A percentile compares a stretch with the other conserved stretches of the same genome.
Evolutionary conservation across 2,113 vertebrate species (phyloP).

Genomic region (Thunnus thynnus): DNA sequence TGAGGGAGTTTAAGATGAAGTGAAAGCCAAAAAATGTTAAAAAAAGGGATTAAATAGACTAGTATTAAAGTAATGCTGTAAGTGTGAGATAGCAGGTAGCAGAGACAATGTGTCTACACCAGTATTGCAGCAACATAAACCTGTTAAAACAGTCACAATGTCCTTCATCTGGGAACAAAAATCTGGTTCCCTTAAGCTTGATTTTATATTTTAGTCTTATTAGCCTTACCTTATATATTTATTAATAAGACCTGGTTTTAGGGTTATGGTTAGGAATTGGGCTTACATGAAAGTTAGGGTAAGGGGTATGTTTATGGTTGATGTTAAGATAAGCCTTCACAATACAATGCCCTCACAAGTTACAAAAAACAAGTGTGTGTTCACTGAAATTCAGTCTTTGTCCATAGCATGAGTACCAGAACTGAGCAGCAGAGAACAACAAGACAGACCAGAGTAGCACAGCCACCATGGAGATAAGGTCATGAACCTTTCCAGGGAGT

Average conservation of each 20-base stretch:
- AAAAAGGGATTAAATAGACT: neutral
- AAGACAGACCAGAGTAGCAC: slow-evolving; percentile 18
- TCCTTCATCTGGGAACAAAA: no score
- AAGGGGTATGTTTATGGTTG: neutral
- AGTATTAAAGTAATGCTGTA: neutral
- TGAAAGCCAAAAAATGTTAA: neutral
- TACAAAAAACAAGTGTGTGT: neutral
- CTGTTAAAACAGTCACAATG: no score
- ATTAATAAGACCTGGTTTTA: no score
- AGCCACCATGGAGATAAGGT: slow-evolving; percentile 3
- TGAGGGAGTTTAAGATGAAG: neutral
- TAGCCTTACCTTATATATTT: no score
- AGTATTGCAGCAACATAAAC: no score
- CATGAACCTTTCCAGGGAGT: neutral
- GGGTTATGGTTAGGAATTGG: neutral
- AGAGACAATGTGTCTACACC: no score
- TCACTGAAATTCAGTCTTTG: neutral
- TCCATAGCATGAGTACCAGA: neutral
- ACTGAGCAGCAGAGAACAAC: neutral
- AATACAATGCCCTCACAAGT: neutral
- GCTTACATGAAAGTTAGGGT: neutral
- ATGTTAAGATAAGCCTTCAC: neutral
- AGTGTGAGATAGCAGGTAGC: neutral
- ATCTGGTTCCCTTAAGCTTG: no score
- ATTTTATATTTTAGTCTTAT: no score